A percentile compares a stretch with the other conserved stretches of the same genome.
Evolutionary conservation across 2,113 vertebrate species (phyloP).

Genomic region (Mobula hypostoma): DNA sequence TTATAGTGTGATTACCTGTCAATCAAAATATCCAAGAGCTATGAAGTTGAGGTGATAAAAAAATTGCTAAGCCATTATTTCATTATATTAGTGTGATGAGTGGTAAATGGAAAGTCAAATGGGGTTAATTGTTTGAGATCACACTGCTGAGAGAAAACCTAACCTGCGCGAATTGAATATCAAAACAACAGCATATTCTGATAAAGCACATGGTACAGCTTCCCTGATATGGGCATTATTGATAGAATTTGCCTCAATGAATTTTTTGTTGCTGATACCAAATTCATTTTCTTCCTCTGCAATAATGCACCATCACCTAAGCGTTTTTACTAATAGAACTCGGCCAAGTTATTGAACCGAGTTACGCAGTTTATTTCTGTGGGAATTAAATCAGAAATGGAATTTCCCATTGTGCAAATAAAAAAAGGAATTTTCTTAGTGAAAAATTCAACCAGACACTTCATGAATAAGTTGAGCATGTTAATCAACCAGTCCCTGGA

Average conservation of each 20-base stretch:
- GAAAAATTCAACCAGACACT: no score
- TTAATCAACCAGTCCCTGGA: no score
- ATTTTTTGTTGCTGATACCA: neutral
- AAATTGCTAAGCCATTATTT: neutral
- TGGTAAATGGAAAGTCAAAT: slow-evolving; percentile 29
- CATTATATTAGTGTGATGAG: slow-evolving; percentile 5
- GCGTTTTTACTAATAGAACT: neutral
- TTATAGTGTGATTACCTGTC: slow-evolving; percentile 8
- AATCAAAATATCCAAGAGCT: slow-evolving; percentile 9
- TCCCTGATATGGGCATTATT: neutral
- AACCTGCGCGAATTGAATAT: neutral
- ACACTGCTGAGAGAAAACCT: neutral
- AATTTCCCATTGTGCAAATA: no score
- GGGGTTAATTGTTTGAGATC: slow-evolving; percentile 34
- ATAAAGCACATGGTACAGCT: neutral
- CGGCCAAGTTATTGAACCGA: no score
- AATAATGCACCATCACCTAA: neutral
- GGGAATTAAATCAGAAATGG: no score
- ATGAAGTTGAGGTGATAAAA: slow-evolving; percentile 7
- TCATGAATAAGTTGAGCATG: no score
- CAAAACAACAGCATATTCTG: neutral
- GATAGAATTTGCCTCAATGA: neutral
- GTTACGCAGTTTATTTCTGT: no score
- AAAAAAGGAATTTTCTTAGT: no score
- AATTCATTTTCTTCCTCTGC: neutral